These are phyloP conservation scores for Catostylus mosaicus DNA, from an alignment of 30 jellyfish, hydroid and myxozoan species.

Conservation along the genomic window DNA sequence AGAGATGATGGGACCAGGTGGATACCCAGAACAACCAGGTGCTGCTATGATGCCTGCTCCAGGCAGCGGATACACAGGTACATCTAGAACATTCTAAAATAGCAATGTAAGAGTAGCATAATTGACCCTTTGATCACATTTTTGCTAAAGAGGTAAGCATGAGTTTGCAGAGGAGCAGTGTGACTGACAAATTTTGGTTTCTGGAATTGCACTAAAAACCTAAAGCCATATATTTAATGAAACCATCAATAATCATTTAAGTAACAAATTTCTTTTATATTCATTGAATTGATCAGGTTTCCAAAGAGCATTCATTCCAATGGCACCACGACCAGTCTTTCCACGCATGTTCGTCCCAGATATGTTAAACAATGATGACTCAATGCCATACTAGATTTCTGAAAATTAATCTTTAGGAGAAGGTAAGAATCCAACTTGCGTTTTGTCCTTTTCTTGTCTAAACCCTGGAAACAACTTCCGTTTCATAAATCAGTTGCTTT, in stretches of 20 bases:
- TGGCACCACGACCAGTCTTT: constrained; percentile 59
- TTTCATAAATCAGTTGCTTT: no score
- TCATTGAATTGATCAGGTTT: constrained; percentile 43
- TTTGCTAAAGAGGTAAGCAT: no score
- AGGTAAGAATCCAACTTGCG: background rate
- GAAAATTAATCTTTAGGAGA: constrained; percentile 21
- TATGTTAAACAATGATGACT: constrained; percentile 25
- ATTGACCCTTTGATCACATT: no score
- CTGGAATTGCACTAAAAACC: no score
- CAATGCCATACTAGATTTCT: constrained; percentile 9
- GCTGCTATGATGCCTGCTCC: constrained; percentile 44
- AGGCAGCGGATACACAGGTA: constrained; percentile 55
- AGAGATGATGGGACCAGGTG: constrained; percentile 74
- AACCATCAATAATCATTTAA: no score
- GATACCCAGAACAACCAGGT: constrained; percentile 46
- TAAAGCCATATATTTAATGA: no score
- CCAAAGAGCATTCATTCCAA: constrained; percentile 69
- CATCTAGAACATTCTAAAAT: no score
- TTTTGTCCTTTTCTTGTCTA: background rate
- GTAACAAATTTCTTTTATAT: no score
- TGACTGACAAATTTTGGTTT: no score
- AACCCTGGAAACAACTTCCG: background rate
- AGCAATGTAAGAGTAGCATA: no score
- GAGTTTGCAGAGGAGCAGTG: no score
- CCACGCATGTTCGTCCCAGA: constrained; percentile 60